Evolutionary conservation across 37 sponge, comb jelly and placozoan genomes (phyloP), one percentile per base, ranked within the genome.

Genomic region (Crambe crambe): DNA sequence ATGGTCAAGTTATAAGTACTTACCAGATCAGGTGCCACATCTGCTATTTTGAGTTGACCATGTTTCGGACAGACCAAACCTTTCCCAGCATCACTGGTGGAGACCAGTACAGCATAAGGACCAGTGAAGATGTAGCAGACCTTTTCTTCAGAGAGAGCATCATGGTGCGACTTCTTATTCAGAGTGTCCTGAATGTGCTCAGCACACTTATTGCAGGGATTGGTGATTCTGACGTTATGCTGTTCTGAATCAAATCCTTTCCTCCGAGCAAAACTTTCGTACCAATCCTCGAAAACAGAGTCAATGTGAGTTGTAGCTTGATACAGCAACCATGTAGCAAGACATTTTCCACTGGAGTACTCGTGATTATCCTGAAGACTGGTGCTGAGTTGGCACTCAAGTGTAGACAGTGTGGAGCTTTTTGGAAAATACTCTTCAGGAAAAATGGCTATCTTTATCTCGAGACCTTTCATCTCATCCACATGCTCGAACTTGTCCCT

Each of bases 201-300:
- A 5, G n/a, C 65, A 56, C 92, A 92, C 32, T 35, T 8, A 0
- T 72, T 57, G 44, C 92, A 92, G 0, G 80, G 76, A 59, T 76
- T 81, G 23, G 75, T 79, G 12, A 56, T 76, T 18, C 54, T 41
- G 18, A 75, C 65, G 37, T 40, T 40, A 18, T 20, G 22, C 10
- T 42, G 22, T 31, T 65, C 32, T 4, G 20, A 26, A 0, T 83
- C 72, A 26, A 72, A 77, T 21, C 78, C 80, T 61, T 75, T 71
- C 27, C 68, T 72, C 72, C 68, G 35, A 34, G 81, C 80, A 70
- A 95, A 95, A 27, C 67, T 59, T 18, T 90, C 91, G 40, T 96
- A 94, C 97, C 97, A 96, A 39, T 96, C 95, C n/a, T 90, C 89
- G 64, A 96, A 89, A 8, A 96, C 87, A 9, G 82, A 68, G 32